Conservation (phyloP, 2,888 invertebrate species). For the Epistrophe grossulariae region DNA sequence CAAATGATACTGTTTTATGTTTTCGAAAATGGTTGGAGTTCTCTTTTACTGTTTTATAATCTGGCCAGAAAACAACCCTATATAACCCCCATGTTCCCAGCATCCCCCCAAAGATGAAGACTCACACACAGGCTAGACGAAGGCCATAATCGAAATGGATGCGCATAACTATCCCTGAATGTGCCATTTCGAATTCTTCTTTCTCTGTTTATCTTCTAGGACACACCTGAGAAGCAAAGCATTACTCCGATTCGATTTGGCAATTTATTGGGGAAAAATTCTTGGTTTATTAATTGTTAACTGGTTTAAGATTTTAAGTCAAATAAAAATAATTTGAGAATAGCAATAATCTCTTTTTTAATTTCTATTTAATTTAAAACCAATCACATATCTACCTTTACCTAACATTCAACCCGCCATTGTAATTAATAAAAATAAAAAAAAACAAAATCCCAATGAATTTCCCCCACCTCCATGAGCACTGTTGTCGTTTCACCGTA, state of each 20-base stretch:
- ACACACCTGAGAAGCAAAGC: constrained; percentile 50
- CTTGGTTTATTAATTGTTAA: constrained; percentile 24
- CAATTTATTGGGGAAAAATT: constrained; percentile 44
- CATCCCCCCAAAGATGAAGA: constrained; percentile 11
- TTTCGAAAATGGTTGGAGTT: constrained; percentile 73
- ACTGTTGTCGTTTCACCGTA: constrained; percentile 33
- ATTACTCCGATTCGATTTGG: constrained; percentile 33
- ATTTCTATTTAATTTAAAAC: background rate
- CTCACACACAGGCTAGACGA: constrained; percentile 63
- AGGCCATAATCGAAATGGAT: constrained; percentile 73
- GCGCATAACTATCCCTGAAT: constrained; percentile 70
- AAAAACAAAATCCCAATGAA: constrained; percentile 11
- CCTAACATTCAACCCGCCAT: background rate
- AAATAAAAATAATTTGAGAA: constrained; percentile 29
- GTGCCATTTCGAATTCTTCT: constrained; percentile 24
- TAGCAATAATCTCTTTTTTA: constrained; percentile 8
- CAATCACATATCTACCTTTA: background rate
- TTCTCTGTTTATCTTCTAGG: constrained; percentile 50
- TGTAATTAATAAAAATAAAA: constrained; percentile 11
- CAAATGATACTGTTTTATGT: constrained; percentile 71
- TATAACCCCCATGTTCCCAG: constrained; percentile 34
- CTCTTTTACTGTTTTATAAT: constrained; percentile 13
- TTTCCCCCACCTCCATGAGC: constrained; percentile 16
- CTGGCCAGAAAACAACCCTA: constrained; percentile 22
- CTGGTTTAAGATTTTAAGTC: constrained; percentile 5